Base-by-base conservation (phyloP, 2,797 vertebrate species). In the Nasua narica region DNA sequence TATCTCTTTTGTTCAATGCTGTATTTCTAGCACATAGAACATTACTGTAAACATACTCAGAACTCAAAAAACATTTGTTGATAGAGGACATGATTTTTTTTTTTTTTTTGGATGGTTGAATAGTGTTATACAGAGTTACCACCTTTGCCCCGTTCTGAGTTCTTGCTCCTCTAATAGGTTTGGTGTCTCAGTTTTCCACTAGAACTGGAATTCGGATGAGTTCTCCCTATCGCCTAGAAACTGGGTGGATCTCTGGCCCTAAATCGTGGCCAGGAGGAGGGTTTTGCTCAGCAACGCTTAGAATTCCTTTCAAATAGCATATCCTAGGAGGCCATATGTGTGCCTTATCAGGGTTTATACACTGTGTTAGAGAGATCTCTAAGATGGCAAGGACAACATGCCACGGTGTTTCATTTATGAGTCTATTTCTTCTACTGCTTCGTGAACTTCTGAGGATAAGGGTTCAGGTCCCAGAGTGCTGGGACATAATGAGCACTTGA, bases 271-370 rank as follows among this genome's bases (percentile, higher is more conserved):
- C n/a, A 96, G 76, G 32, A 89, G n/a, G 76, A 65, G 43, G 74
- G 3, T 8, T 94, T 89, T 91, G 56, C 32, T 67, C 91, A 96
- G 32, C 19, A 97, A 54, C 5, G 58, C 76, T 96, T 67, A 90
- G 86, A 74, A 62, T 84, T 69, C 56, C 18, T 29, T 83, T 86
- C 14, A 62, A 83, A 88, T 56, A 58, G 8, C 15, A 62, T 86
- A 23, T 93, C 58, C 70, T 46, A 5, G 3, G 27, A 85, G 46
- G 32, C 11, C 8, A 10, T 56, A 15, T 29, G n/a, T 82, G 48
- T 43, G 43, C 72, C n/a, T 83, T 21, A 16, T 35, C 35, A 83
- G 18, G 48, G 19, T 62, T 85, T 88, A 21, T n/a, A 29, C 14
- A 27, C 60, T 74, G 29, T n/a, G 10, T 67, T 78, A 32, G 14